Conservation (phyloP, 2,797 vertebrate genomes). For the Lacerta viridis region DNA sequence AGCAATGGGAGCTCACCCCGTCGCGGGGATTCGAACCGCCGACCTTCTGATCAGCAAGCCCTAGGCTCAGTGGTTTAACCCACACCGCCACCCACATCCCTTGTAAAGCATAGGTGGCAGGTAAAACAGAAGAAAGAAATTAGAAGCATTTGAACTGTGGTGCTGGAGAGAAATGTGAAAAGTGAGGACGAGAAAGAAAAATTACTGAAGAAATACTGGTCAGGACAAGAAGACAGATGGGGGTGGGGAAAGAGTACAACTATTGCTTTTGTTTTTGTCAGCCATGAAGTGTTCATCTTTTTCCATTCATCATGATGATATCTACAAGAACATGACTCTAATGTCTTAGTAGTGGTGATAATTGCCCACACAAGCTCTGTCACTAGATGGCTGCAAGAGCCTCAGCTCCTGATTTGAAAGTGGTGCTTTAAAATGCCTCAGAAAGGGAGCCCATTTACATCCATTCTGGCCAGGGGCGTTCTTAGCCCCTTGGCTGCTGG, state of each 20-base stretch:
- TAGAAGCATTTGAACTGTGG: not conserved
- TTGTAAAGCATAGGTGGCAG: not conserved
- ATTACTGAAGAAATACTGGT: not conserved
- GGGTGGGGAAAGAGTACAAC: not conserved
- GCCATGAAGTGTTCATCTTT: not conserved
- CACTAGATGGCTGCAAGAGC: not conserved
- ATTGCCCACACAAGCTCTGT: not conserved
- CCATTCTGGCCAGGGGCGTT: no score
- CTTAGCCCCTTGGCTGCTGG: no score
- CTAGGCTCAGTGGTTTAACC: no score
- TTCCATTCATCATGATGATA: not conserved
- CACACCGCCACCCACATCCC: no score
- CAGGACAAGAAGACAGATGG: not conserved
- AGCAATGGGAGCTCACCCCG: no score
- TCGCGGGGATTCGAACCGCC: no score
- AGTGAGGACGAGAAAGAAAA: not conserved
- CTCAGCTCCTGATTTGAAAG: not conserved
- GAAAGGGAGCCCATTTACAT: not conserved
- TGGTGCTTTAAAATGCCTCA: not conserved
- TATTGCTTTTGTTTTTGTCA: not conserved
- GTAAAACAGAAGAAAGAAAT: not conserved
- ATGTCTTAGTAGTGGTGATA: not conserved
- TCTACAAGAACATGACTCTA: not conserved
- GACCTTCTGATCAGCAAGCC: no score
- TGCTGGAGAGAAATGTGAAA: not conserved